Evolutionary conservation across 1,140 invertebrate genomes (phyloP).

Genomic region (Rhynchophorus ferrugineus): DNA sequence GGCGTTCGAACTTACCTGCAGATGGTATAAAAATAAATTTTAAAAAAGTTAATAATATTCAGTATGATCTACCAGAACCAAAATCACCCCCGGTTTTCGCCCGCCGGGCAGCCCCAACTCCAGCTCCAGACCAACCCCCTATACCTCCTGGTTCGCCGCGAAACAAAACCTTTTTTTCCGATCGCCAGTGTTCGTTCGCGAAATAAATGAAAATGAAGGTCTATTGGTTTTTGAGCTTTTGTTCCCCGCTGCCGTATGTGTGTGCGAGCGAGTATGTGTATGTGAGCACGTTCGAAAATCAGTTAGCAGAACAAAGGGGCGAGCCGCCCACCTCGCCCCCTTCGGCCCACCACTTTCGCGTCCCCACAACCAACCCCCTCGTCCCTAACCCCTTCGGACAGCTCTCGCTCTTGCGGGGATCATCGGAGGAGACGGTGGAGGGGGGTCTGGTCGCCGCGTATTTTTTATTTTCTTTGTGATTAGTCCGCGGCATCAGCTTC

Average conservation of each 20-base stretch:
- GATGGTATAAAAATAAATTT: too few relatives aligned
- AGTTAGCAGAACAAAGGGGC: conserved; percentile 40
- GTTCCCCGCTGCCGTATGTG: conserved; percentile 22
- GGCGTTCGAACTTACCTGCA: too few relatives aligned
- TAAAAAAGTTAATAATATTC: too few relatives aligned
- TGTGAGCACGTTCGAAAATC: conserved; percentile 40
- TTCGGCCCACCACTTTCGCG: too few relatives aligned
- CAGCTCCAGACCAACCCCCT: conserved; percentile 8
- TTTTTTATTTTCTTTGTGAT: conserved; percentile 40
- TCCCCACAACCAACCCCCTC: too few relatives aligned
- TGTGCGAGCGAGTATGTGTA: conserved; percentile 8
- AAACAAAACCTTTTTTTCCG: conserved; percentile 39
- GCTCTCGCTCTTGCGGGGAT: too few relatives aligned
- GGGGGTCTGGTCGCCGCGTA: conserved; percentile 23
- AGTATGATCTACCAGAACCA: too few relatives aligned
- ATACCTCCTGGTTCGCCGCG: conserved; percentile 18
- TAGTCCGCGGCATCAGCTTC: conserved; percentile 38
- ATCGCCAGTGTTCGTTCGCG: conserved; percentile 34
- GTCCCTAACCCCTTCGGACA: too few relatives aligned
- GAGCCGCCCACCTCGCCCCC: conserved; percentile 10
- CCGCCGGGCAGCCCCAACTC: too few relatives aligned
- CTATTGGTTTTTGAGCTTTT: conserved; percentile 42
- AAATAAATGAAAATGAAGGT: conserved; percentile 42
- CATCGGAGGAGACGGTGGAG: conserved; percentile 18
- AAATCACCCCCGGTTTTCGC: too few relatives aligned